A percentile compares a stretch with the other conserved stretches of the same genome.
phyloP scores from a whole-genome alignment of 2,888 invertebrate species.

The Eupithecia insigniata region DNA sequence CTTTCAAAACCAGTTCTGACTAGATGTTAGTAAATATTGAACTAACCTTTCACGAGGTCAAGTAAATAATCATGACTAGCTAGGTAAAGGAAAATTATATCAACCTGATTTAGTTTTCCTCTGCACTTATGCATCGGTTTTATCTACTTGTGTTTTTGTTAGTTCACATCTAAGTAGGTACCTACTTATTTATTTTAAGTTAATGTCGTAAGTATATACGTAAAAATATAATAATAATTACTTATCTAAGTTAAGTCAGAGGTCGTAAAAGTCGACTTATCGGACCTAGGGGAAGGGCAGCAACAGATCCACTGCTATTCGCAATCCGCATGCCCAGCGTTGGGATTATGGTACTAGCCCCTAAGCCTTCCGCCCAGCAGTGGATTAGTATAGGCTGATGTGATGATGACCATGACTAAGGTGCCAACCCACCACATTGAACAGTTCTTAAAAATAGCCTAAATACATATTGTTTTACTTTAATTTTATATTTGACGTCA shows the following conservation, averaged over 20 bases:
- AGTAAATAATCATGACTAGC: neutral
- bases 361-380: neutral
- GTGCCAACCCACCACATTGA: neutral
- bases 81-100: neutral
- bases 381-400: neutral
- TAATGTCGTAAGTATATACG: too few relatives aligned
- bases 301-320: neutral
- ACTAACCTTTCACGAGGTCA: conserved; percentile 14
- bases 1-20: conserved; percentile 14
- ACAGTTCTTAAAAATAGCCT: neutral
- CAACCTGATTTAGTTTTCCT: neutral
- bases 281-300: too few relatives aligned
- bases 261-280: too few relatives aligned
- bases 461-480: neutral
- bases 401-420: neutral
- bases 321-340: neutral
- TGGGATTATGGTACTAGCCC: neutral
- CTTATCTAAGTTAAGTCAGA: too few relatives aligned
- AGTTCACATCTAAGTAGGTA: neutral
- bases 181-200: too few relatives aligned
- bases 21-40: conserved; percentile 18
- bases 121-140: neutral
- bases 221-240: too few relatives aligned
- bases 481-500: neutral
- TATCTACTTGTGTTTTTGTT: too few relatives aligned